phyloP scores from a whole-genome alignment of 1,140 invertebrate genomes.

The Zeugodacus cucurbitae region DNA sequence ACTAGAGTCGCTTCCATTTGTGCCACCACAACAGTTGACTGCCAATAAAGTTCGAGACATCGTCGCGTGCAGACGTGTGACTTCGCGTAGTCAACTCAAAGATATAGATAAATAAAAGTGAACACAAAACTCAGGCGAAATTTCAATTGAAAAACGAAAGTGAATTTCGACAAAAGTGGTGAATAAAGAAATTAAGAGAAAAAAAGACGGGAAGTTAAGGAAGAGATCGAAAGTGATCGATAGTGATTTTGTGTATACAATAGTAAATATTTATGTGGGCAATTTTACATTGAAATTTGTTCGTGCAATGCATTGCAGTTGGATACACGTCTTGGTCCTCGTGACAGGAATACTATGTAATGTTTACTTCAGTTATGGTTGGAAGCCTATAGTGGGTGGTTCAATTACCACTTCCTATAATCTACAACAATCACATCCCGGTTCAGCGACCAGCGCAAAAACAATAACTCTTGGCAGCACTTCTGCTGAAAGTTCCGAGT shows the following conservation, averaged over 20 bases:
- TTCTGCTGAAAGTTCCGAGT: not conserved
- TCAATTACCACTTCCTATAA: constrained; percentile 52
- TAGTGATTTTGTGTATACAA: not conserved
- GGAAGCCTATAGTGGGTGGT: constrained; percentile 58
- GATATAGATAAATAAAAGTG: not conserved
- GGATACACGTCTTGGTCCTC: not conserved
- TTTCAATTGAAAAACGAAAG: constrained; percentile 2
- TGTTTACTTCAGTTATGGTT: constrained; percentile 44
- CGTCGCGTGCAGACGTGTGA: constrained; percentile 22
- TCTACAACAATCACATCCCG: constrained; percentile 62
- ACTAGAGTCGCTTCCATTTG: not conserved
- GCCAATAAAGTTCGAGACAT: constrained; percentile 27
- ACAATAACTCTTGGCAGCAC: constrained; percentile 6
- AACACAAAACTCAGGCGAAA: not conserved
- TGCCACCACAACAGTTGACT: not conserved
- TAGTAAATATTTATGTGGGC: not conserved
- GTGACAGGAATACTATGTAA: not conserved
- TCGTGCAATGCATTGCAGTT: not conserved
- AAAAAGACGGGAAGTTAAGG: not conserved
- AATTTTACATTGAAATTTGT: not conserved
- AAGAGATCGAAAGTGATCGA: not conserved
- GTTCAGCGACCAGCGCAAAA: constrained; percentile 36
- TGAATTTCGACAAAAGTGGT: not conserved
- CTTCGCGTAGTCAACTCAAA: not conserved
- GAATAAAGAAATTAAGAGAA: not conserved